phyloP scores from a whole-genome alignment of 2,797 vertebrate species.

The Pseudochirops cupreus region DNA sequence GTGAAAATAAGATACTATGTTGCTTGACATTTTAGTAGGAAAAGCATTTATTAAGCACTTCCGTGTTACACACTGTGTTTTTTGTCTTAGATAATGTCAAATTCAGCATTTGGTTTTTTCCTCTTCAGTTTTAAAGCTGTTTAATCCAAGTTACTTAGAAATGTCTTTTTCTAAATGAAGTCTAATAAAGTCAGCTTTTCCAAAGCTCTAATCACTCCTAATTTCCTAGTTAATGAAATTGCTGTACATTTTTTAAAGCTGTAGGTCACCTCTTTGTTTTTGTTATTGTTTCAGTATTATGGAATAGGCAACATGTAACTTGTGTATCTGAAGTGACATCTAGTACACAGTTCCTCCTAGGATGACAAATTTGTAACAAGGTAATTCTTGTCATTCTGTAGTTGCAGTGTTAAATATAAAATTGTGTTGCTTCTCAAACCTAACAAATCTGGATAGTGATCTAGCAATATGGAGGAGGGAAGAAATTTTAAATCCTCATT shows the following conservation, averaged over 20 bases:
- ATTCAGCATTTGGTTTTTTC: not conserved
- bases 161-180: not conserved
- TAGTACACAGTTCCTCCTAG: conserved; percentile 8
- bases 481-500: not conserved
- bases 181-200: not conserved
- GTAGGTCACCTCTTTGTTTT: conserved; percentile 21
- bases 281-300: conserved; percentile 30
- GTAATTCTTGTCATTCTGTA: conserved; percentile 24
- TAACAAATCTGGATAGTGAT: conserved; percentile 47
- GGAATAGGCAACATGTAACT: not conserved
- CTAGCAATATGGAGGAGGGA: not conserved
- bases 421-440: conserved; percentile 48
- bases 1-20: not conserved
- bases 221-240: not conserved
- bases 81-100: not conserved
- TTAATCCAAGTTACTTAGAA: not conserved
- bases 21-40: not conserved
- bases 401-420: conserved; percentile 26
- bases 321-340: conserved; percentile 27
- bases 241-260: not conserved
- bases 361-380: conserved; percentile 30
- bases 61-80: not conserved
- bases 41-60: not conserved
- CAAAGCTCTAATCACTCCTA: not conserved
- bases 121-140: not conserved